phyloP scores from a whole-genome alignment of 2,888 invertebrate genomes.

The Drepana falcataria region DNA sequence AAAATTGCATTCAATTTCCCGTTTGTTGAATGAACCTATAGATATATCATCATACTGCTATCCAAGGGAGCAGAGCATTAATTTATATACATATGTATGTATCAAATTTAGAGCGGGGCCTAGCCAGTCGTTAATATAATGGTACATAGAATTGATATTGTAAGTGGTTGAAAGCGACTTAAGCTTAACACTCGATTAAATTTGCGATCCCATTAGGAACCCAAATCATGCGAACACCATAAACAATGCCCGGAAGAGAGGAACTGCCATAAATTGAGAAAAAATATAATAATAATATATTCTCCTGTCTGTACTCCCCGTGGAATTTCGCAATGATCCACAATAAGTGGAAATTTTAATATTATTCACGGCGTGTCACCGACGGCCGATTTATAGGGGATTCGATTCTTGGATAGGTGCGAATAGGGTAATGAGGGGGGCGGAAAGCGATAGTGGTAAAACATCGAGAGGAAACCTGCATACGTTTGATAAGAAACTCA shows the following conservation, averaged over 20 bases:
- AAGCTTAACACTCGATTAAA: background rate
- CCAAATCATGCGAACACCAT: background rate
- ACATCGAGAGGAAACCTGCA: too few species aligned
- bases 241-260: background rate
- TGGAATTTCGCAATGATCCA: constrained; percentile 42
- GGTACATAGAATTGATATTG: too few species aligned
- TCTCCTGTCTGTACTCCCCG: constrained; percentile 11
- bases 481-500: too few species aligned
- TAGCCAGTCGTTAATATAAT: too few species aligned
- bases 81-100: too few species aligned
- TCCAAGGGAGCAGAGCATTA: too few species aligned
- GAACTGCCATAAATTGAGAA: constrained; percentile 30
- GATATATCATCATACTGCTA: too few species aligned
- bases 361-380: constrained; percentile 62
- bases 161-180: too few species aligned
- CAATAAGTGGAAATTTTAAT: constrained; percentile 62
- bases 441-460: background rate
- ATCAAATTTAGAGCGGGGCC: too few species aligned
- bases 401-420: constrained; percentile 40
- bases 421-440: background rate
- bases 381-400: constrained; percentile 58
- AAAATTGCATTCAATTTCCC: too few species aligned
- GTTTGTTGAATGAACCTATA: too few species aligned
- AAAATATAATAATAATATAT: constrained; percentile 32
- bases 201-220: background rate